Evolutionary conservation across 2,797 vertebrate genomes (phyloP).

Genomic region (Bryconaethiops microstoma): DNA sequence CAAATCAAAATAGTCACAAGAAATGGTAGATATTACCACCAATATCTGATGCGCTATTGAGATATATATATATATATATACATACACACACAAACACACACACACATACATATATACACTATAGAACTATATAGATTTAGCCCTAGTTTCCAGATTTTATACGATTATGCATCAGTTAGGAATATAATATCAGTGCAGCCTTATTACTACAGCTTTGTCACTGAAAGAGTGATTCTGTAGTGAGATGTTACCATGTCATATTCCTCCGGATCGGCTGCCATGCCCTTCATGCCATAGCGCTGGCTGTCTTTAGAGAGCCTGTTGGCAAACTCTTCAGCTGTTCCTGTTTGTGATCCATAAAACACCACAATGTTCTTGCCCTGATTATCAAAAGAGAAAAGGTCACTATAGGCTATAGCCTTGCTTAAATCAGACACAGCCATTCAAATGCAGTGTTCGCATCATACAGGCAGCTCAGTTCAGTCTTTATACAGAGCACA

Average conservation of each 20-base stretch:
- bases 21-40: too few species aligned
- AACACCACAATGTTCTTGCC: conserved; percentile 92
- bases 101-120: too few species aligned
- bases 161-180: too few species aligned
- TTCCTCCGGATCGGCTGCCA: conserved; percentile 95
- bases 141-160: too few species aligned
- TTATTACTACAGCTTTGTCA: neutral
- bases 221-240: neutral
- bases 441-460: too few species aligned
- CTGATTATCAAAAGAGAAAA: conserved; percentile 4
- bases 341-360: conserved; percentile 97
- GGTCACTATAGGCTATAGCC: neutral
- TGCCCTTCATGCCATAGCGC: conserved; percentile 95
- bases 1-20: too few species aligned
- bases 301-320: conserved; percentile 94
- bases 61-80: too few species aligned
- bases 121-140: too few species aligned
- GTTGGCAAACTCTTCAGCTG: conserved; percentile 94
- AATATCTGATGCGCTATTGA: too few species aligned
- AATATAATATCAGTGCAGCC: too few species aligned
- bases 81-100: too few species aligned
- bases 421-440: neutral
- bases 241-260: conserved; percentile 87
- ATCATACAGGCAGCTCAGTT: neutral
- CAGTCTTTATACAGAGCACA: neutral